A percentile compares a stretch with the other conserved stretches of the same genome.
phyloP scores from a whole-genome alignment of 2,797 vertebrate species.

The Pseudocheirus occidentalis region DNA sequence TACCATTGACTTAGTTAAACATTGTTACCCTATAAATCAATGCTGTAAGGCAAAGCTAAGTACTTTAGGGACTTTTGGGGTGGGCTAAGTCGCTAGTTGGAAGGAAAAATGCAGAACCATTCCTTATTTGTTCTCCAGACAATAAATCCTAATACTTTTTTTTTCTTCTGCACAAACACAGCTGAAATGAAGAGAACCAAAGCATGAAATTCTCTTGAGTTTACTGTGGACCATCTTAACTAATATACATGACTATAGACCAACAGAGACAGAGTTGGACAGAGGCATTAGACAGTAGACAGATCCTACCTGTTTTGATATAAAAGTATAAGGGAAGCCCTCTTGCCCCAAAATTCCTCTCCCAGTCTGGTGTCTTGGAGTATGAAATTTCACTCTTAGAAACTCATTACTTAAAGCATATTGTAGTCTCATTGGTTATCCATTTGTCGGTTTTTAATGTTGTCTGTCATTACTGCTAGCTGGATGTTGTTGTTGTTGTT shows the following conservation, averaged over 20 bases:
- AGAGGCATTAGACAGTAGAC: background rate
- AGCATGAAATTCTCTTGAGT: background rate
- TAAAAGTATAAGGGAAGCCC: background rate
- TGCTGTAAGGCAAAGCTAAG: background rate
- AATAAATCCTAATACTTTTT: conserved; percentile 51
- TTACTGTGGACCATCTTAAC: conserved; percentile 18
- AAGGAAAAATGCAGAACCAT: conserved; percentile 16
- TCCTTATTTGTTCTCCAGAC: conserved; percentile 46
- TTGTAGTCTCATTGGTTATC: background rate
- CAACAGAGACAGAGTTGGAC: background rate
- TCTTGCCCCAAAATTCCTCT: conserved; percentile 7
- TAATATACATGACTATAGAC: conserved; percentile 8
- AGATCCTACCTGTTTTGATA: conserved; percentile 10
- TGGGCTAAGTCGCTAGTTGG: conserved; percentile 34
- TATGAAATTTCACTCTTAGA: background rate
- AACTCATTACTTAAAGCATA: conserved; percentile 29
- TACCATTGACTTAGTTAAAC: conserved; percentile 26
- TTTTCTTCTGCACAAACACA: background rate
- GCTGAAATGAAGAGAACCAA: conserved; percentile 22
- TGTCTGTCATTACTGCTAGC: background rate
- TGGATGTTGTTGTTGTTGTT: background rate
- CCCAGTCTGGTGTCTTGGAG: background rate
- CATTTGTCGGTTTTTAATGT: background rate
- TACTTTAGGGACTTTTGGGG: background rate
- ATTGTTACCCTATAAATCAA: conserved; percentile 17